Evolutionary conservation across 2,888 invertebrate genomes (phyloP), one percentile per base, ranked within the genome.

Genomic region (Catocala fraxini): DNA sequence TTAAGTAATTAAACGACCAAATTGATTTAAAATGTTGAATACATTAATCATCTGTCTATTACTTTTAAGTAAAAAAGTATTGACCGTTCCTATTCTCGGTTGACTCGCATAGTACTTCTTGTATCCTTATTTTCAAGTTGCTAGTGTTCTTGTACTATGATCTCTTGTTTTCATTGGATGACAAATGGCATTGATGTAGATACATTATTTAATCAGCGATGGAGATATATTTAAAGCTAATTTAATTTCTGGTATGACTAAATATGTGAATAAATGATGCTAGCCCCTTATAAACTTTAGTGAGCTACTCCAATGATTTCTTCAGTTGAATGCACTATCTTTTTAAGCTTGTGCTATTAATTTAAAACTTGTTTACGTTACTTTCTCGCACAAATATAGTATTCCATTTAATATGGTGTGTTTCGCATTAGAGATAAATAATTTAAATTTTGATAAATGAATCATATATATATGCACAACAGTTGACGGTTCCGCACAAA

Each of bases 331-430:
- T 39, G 35, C 35, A 39, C 9, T 7, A 35, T 35, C 25, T 39
- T 39, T 39, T 7, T 6, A 39, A 39, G 1, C 34, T 33, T 34
- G 9, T 46, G 45, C 10, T 45, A 56, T 34, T 43, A 47, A 39
- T 39, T 35, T 42, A 10, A 46, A 9, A n/a, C 15, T 39, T 53
- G 6, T 25, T 49, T 12, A 51, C 39, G 13, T 58, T 63, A 58
- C 55, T 69, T 65, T 60, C 42, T 71, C 74, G 74, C 75, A 73
- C 77, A 75, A 77, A 62, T 65, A 51, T 68, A 68, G 59, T 58
- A 15, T 59, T 63, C 47, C 48, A 53, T 65, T 57, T 35, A 39
- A 25, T n/a, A 42, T 33, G 41, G 43, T 45, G 59, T 64, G 51
- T 63, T 63, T 12, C 42, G 47, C 65, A 39, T 43, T 52, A 41